phyloP scores from a whole-genome alignment of 2,888 invertebrate genomes.

The Rapana venosa region DNA sequence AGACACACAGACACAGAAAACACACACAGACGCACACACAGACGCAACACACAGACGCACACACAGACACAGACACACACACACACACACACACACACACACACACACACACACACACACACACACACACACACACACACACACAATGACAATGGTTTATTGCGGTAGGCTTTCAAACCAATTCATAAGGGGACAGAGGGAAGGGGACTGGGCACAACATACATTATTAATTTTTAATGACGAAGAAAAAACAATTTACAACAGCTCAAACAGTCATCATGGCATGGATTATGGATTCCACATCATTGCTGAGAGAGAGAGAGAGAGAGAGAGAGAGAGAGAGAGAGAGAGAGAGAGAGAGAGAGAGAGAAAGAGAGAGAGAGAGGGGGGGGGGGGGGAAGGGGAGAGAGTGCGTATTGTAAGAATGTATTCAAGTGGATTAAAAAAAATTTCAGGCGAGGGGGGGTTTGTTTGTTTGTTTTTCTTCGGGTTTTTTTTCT shows the following conservation, averaged over 20 bases:
- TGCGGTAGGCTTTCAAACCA: too few relatives aligned
- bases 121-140: conserved; percentile 8
- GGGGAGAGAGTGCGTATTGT: background rate
- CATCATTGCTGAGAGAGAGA: background rate
- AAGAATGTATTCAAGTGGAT: too few relatives aligned
- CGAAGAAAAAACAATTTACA: too few relatives aligned
- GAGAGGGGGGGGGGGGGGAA: background rate
- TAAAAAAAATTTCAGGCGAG: too few relatives aligned
- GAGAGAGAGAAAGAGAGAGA: background rate
- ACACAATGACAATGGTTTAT: background rate
- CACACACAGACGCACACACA: background rate
- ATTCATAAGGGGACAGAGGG: too few relatives aligned
- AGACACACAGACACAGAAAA: background rate
- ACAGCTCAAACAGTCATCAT: too few relatives aligned
- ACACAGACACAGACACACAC: background rate
- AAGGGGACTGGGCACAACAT: too few relatives aligned
- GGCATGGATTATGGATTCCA: too few relatives aligned
- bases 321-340: background rate
- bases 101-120: conserved; percentile 13
- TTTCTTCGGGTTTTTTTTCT: too few relatives aligned
- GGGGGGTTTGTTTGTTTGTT: too few relatives aligned
- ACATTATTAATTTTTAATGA: background rate
- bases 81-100: conserved; percentile 1
- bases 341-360: background rate
- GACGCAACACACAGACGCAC: background rate